A percentile compares a stretch with the other conserved stretches of the same genome.
These are phyloP conservation scores for Lemur catta DNA, from an alignment of 2,797 vertebrate genomes.

Conservation along the genomic window DNA sequence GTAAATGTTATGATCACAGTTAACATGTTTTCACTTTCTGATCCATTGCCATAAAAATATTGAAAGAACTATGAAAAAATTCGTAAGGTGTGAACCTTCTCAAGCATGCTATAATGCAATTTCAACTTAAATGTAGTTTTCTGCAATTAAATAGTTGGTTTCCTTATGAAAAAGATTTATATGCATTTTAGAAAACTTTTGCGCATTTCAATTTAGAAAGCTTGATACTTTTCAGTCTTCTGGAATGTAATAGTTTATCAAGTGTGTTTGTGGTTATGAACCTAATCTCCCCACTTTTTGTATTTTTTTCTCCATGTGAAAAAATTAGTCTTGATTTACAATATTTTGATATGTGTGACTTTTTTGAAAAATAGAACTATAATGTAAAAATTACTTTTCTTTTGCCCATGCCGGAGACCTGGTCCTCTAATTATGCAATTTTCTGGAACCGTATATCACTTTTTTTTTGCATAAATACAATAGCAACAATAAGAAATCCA, in stretches of 20 bases:
- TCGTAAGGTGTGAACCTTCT: not conserved
- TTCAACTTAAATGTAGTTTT: not conserved
- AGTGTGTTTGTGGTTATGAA: not conserved
- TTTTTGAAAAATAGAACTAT: not conserved
- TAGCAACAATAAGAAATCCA: not conserved
- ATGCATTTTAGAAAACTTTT: not conserved
- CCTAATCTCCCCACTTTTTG: not conserved
- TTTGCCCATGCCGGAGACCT: not conserved
- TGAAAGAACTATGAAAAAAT: not conserved
- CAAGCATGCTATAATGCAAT: not conserved
- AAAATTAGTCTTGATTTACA: constrained; percentile 28
- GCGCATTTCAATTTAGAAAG: not conserved
- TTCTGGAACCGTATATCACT: not conserved
- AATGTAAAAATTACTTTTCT: not conserved
- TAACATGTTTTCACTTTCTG: not conserved
- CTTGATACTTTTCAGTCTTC: not conserved
- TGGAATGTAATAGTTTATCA: not conserved
- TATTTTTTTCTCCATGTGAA: not conserved
- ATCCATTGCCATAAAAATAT: not conserved
- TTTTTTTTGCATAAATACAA: not conserved
- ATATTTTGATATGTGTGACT: not conserved
- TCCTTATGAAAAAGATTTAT: not conserved
- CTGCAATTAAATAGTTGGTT: constrained; percentile 3
- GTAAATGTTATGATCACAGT: not conserved
- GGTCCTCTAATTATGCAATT: not conserved